These are phyloP conservation scores for Rhinoptilus africanus DNA, from an alignment of 2,113 vertebrate species.

Conservation along the genomic window DNA sequence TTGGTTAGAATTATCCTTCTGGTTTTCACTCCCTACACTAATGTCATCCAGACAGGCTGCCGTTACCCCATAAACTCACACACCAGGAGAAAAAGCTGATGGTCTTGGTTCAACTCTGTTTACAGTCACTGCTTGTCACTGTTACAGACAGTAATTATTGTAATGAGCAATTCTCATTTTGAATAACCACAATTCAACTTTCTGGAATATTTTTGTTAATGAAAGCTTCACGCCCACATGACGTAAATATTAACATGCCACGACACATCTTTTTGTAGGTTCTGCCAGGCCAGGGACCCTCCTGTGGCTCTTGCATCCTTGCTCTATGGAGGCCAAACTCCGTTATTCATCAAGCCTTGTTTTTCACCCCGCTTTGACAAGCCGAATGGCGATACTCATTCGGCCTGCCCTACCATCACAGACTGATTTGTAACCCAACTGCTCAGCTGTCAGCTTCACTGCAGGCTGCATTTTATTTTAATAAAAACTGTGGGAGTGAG, in stretches of 20 bases:
- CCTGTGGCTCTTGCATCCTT: rapidly evolving
- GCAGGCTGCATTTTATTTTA: slow-evolving; percentile 38
- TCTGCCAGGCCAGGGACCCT: rapidly evolving
- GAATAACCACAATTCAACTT: neutral
- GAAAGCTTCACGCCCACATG: neutral
- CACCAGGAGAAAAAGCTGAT: neutral
- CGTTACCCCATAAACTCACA: neutral
- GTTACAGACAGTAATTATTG: neutral
- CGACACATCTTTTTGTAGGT: rapidly evolving
- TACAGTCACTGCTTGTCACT: neutral
- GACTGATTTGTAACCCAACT: slow-evolving; percentile 53
- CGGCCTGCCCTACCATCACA: neutral
- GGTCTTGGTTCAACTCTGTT: neutral
- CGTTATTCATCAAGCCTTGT: neutral
- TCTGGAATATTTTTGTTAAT: neutral
- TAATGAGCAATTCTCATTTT: neutral
- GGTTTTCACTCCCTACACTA: neutral
- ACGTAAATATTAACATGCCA: rapidly evolving
- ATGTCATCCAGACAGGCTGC: neutral
- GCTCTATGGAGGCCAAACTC: neutral
- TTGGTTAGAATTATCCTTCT: neutral
- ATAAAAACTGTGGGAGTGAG: slow-evolving; percentile 42
- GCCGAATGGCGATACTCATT: slow-evolving; percentile 23
- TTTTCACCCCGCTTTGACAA: slow-evolving; percentile 31
- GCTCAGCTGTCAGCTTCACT: slow-evolving; percentile 62